Base-by-base conservation (phyloP, 2,113 vertebrate species). In the Trinectes maculatus region DNA sequence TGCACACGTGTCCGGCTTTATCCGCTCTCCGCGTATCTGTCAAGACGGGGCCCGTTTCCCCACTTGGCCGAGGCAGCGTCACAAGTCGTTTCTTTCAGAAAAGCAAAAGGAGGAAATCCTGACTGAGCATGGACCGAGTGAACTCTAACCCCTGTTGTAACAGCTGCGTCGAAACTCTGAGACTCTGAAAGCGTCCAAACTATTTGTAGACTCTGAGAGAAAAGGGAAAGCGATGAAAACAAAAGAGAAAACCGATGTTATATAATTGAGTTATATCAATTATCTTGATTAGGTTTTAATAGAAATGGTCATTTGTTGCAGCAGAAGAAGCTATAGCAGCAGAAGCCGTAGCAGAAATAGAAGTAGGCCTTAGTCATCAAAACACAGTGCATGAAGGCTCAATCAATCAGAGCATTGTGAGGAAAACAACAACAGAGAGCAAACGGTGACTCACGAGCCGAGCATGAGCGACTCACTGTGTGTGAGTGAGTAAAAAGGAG, bases 41-140 rank as follows among this genome's bases (percentile, higher is more conserved):
- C 82, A 86, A 54, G 71, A 76, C 16, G 0, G n/a, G 46, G 29
- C 9, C 43, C 57, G 25, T 25, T 33, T 71, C 75, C 53, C 61
- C 51, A 10, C 43, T 69, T 40, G 72, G 61, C 69, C 1, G 8
- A 63, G 25, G 42, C 51, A 15, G 33, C 46, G 56, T 39, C 24
- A 68, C 36, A 16, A 56, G 74, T 69, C 28, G 12, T 58, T 63
- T 60, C 34, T 69, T 80, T 68, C 19, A 43, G 18, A 56, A 72
- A 72, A 39, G 62, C 57, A 64, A 71, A 73, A 59, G 65, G 31
- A 83, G 89, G 86, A 90, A 88, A 90, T 89, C 84, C 88, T 87
- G 87, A 80, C 78, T 34, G 64, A 69, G 64, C 29, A 24, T 62
- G 66, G 77, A 46, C 43, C 6, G 52, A 6, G 15, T 79, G 74